A percentile compares a stretch with the other conserved stretches of the same genome.
These are phyloP conservation scores for Dromiciops gliroides DNA, from an alignment of 2,113 vertebrate genomes.

Conservation along the genomic window DNA sequence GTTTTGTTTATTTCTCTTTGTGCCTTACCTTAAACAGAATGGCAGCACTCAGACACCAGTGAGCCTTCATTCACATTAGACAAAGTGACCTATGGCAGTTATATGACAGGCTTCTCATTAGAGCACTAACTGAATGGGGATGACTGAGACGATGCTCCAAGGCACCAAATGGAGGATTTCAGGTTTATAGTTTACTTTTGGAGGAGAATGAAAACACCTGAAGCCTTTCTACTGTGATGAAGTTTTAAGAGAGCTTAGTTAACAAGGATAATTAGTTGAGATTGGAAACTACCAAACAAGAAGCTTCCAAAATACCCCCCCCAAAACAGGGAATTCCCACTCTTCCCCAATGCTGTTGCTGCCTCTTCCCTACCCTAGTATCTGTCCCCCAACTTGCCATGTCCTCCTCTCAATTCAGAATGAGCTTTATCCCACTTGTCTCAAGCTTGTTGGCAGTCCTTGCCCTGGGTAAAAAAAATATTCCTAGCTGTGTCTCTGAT, in stretches of 20 bases:
- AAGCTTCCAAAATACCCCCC: not conserved
- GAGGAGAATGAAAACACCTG: not conserved
- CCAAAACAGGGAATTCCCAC: not conserved
- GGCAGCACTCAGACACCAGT: not conserved
- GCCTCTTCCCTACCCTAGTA: not conserved
- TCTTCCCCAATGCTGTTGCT: not conserved
- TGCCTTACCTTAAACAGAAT: slow-evolving; percentile 54
- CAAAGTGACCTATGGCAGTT: not conserved
- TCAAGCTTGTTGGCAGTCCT: not conserved
- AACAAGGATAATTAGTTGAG: not conserved
- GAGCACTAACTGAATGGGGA: not conserved
- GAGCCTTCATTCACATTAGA: not conserved
- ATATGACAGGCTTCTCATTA: not conserved
- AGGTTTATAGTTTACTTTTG: not conserved
- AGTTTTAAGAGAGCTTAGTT: not conserved
- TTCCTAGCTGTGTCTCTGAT: not conserved
- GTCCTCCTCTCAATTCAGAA: not conserved
- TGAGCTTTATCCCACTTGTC: not conserved
- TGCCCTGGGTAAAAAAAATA: not conserved
- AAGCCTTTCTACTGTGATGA: not conserved
- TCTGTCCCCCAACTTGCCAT: not conserved
- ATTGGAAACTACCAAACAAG: not conserved
- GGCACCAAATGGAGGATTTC: too few relatives aligned
- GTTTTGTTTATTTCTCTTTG: slow-evolving; percentile 33
- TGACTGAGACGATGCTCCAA: too few relatives aligned